phyloP scores from a whole-genome alignment of 2,888 invertebrate species.

The Drosophila setosimentum region DNA sequence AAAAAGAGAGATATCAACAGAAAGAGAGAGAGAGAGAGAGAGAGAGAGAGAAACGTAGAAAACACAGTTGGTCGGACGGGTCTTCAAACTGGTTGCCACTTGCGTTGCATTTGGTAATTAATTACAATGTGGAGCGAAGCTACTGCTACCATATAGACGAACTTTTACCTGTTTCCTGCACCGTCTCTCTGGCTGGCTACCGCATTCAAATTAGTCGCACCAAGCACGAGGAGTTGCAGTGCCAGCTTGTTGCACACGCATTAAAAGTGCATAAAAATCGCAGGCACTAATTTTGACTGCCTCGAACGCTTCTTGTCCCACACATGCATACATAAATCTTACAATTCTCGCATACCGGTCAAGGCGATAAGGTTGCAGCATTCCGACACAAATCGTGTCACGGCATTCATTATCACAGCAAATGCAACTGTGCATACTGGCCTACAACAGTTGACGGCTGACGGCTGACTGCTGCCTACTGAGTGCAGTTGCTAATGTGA shows the following conservation, averaged over 20 bases:
- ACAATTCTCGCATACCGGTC: not conserved
- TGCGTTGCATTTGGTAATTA: slow-evolving; percentile 66
- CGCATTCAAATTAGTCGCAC: slow-evolving; percentile 67
- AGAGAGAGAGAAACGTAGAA: not conserved
- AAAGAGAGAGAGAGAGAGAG: slow-evolving; percentile 1
- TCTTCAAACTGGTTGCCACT: slow-evolving; percentile 73
- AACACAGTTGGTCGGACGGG: slow-evolving; percentile 34
- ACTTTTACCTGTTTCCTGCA: slow-evolving; percentile 30
- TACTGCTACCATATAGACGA: slow-evolving; percentile 8
- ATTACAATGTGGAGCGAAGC: slow-evolving; percentile 69
- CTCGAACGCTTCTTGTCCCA: slow-evolving; percentile 17
- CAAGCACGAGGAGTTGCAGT: slow-evolving; percentile 38
- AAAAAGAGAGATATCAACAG: not conserved
- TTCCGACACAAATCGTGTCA: slow-evolving; percentile 44
- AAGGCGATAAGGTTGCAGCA: slow-evolving; percentile 18
- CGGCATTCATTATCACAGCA: slow-evolving; percentile 53
- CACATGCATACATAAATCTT: not conserved
- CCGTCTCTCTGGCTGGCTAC: not conserved
- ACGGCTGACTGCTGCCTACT: not conserved
- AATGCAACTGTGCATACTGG: slow-evolving; percentile 31
- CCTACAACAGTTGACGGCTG: not conserved
- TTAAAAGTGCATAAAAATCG: slow-evolving; percentile 63
- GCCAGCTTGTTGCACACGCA: slow-evolving; percentile 35
- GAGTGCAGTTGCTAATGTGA: slow-evolving; percentile 52
- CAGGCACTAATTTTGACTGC: slow-evolving; percentile 54